phyloP scores from a whole-genome alignment of 1,140 invertebrate genomes.

The Pseudoatta argentina region DNA sequence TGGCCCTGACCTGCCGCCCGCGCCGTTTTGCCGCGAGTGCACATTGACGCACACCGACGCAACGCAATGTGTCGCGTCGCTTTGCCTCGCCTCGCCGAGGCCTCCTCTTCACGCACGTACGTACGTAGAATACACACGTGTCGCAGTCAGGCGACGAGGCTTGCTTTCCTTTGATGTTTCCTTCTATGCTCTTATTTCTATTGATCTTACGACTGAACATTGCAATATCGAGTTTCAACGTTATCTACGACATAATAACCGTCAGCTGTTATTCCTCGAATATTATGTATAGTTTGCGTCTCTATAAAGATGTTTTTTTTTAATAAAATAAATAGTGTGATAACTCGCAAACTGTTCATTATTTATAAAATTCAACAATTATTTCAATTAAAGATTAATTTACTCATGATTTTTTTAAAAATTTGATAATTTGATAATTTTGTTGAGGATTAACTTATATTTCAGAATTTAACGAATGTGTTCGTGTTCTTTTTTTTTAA shows the following conservation, averaged over 20 bases:
- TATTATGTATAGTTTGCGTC: neutral
- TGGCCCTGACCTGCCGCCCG: conserved; percentile 20
- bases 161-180: conserved; percentile 69
- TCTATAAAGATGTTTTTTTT: neutral
- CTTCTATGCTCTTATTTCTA: conserved; percentile 50
- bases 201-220: conserved; percentile 68
- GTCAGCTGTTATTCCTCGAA: neutral
- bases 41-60: conserved; percentile 20
- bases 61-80: neutral
- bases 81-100: no score
- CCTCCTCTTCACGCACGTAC: conserved; percentile 60
- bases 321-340: neutral
- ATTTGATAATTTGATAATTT: no score
- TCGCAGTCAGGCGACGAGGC: conserved; percentile 24
- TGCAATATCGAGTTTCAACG: conserved; percentile 66
- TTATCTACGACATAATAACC: neutral
- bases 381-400: neutral
- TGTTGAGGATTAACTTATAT: no score
- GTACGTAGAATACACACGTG: conserved; percentile 35
- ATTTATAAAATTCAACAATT: neutral
- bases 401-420: no score
- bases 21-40: conserved; percentile 58
- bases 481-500: no score
- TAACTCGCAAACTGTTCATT: neutral
- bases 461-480: no score